Percentiles rank a stretch among this genome's conserved stretches.
Evolutionary conservation across 2,113 vertebrate species (phyloP).

Genomic region (Larimichthys crocea): DNA sequence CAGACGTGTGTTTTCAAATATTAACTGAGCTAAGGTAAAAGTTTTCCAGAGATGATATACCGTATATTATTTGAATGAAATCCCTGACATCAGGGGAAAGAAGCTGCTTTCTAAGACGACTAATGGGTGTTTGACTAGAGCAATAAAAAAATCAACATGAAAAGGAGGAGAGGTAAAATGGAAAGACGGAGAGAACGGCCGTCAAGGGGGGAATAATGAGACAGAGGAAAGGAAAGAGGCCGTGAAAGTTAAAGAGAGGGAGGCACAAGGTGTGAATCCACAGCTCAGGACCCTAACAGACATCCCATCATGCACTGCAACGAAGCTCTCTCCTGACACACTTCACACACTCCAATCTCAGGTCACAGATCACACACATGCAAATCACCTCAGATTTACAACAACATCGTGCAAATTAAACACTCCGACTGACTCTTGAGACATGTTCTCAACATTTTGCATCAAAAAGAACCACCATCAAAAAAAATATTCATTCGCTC

Average conservation of each 20-base stretch:
- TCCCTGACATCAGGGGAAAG: conserved; percentile 22
- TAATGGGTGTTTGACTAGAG: conserved; percentile 60
- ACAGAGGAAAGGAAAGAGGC: conserved; percentile 15
- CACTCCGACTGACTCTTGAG: background rate
- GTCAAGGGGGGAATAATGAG: conserved; percentile 31
- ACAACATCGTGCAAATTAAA: conserved; percentile 25
- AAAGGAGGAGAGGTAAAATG: conserved; percentile 45
- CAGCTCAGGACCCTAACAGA: conserved; percentile 11
- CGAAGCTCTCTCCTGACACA: background rate
- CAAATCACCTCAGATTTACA: background rate
- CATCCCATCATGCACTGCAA: conserved; percentile 35
- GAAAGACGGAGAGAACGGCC: conserved; percentile 52
- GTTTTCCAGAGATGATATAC: conserved; percentile 21
- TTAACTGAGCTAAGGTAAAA: background rate
- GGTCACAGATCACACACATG: background rate
- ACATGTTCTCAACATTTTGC: conserved; percentile 23
- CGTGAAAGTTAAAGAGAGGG: conserved; percentile 29
- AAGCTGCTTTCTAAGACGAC: conserved; percentile 45
- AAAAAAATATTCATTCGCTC: conserved; percentile 22
- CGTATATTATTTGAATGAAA: conserved; percentile 10
- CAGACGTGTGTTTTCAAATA: conserved; percentile 3
- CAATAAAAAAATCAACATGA: conserved; percentile 49
- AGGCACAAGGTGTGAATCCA: conserved; percentile 40
- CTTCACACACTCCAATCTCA: conserved; percentile 2
- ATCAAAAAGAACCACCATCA: background rate